Base-by-base conservation (phyloP, 2,888 invertebrate species). In the Drosophila colorata region DNA sequence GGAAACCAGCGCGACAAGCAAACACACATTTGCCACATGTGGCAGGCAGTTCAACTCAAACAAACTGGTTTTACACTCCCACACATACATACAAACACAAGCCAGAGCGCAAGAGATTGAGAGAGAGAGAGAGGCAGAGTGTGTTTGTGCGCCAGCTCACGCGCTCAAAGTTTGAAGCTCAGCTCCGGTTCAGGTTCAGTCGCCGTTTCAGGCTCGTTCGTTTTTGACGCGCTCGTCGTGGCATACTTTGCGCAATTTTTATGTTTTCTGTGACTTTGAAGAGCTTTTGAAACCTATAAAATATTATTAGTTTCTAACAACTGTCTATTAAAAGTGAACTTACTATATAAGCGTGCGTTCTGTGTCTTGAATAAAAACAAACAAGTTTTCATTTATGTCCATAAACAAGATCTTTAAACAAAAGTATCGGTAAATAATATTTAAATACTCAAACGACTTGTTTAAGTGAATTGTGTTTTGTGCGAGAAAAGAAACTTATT, bases 51-150 rank as follows among this genome's bases (percentile, higher is more conserved):
- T 63, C 52, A 68, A 75, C 73, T 68, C 86, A 86, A 82, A 79
- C 86, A 87, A 83, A 82, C 83, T 67, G 79, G 83, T 83, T 83
- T 65, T 65, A 37, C 59, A 85, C 88, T 76, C 86, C 86, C 82
- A 87, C 78, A 70, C 66, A 69, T 46, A 38, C 31, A 43, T 6
- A 18, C 47, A 48, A 23, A 25, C 23, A 47, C 43, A 20, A 4
- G 40, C 9, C 18, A 8, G 25, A 9, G 25, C 28, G 5, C 28
- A 28, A 20, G 23, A 14, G 56, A 44, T 53, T 35, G 55, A 37
- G 25, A n/a, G 56, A 48, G 56, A 40, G 55, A 37, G 41, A 44
- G 41, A 16, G 53, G 23, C 51, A 16, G n/a, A 56, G 18, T 37
- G 47, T 9, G 38, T 18, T 33, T 64, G 11, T 35, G 20, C n/a